phyloP scores from a whole-genome alignment of 2,797 vertebrate species.

The Anguilla anguilla region DNA sequence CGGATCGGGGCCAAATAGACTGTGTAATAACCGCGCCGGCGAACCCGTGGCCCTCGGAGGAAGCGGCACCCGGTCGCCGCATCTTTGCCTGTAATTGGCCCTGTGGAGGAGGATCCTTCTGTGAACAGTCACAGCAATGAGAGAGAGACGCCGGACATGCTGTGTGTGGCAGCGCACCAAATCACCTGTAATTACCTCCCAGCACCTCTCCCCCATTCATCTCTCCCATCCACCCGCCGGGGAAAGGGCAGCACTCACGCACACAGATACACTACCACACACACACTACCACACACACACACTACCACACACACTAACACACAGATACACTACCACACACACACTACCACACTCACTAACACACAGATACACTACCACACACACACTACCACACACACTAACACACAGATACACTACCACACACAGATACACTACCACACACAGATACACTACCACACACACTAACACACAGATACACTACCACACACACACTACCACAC shows the following conservation, averaged over 20 bases:
- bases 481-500: not conserved
- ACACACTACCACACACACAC: not conserved
- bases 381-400: slow-evolving; percentile 21
- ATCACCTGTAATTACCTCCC: slow-evolving; percentile 55
- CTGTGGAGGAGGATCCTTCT: slow-evolving; percentile 37
- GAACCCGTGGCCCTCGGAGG: not conserved
- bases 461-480: no score
- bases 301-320: slow-evolving; percentile 18
- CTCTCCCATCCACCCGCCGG: slow-evolving; percentile 43
- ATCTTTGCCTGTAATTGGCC: slow-evolving; percentile 36
- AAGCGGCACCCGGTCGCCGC: not conserved
- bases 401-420: not conserved
- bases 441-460: slow-evolving; percentile 10
- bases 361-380: slow-evolving; percentile 28
- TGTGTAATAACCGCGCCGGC: not conserved
- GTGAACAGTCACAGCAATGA: slow-evolving; percentile 46
- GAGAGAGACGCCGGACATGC: slow-evolving; percentile 40
- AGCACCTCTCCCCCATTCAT: slow-evolving; percentile 45
- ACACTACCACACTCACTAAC: no score
- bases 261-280: not conserved
- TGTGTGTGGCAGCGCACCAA: slow-evolving; percentile 43
- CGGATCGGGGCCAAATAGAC: not conserved
- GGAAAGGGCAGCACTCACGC: slow-evolving; percentile 14
- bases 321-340: slow-evolving; percentile 9
- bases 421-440: not conserved